Evolutionary conservation across 2,888 invertebrate genomes (phyloP).

Genomic region (Euclidia mi): DNA sequence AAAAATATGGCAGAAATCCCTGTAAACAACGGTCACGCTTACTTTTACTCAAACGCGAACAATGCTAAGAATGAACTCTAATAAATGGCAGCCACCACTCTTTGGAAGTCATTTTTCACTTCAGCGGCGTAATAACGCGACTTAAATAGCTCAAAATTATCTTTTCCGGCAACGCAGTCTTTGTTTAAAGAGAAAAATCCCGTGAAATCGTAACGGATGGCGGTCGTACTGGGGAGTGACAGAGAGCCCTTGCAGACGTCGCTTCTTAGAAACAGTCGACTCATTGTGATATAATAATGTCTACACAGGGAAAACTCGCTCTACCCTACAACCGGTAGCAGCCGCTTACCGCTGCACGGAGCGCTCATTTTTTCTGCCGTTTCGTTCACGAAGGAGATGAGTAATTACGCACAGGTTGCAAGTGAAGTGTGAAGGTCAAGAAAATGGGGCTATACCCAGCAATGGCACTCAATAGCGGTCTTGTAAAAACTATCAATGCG

Average conservation of each 20-base stretch:
- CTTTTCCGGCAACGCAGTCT: slow-evolving; percentile 20
- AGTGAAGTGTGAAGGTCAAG: too few relatives aligned
- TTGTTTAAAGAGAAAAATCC: slow-evolving; percentile 45
- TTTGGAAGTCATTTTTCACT: neutral
- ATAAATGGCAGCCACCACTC: neutral
- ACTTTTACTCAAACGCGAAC: too few relatives aligned
- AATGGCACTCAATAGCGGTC: too few relatives aligned
- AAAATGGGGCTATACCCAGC: too few relatives aligned
- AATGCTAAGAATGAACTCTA: too few relatives aligned
- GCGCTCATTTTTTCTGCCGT: slow-evolving; percentile 35
- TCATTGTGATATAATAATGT: slow-evolving; percentile 54
- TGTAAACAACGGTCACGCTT: too few relatives aligned
- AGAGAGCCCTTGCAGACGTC: slow-evolving; percentile 33
- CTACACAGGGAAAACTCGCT: slow-evolving; percentile 23
- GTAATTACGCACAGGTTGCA: slow-evolving; percentile 11
- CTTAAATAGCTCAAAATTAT: slow-evolving; percentile 47
- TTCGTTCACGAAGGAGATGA: slow-evolving; percentile 20
- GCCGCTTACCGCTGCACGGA: slow-evolving; percentile 8
- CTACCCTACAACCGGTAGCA: neutral
- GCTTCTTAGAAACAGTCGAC: slow-evolving; percentile 47
- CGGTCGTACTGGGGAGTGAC: slow-evolving; percentile 24
- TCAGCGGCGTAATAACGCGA: neutral
- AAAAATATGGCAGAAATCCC: too few relatives aligned
- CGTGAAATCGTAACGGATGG: slow-evolving; percentile 49
- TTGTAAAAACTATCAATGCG: too few relatives aligned